A percentile compares a stretch with the other conserved stretches of the same genome.
These are phyloP conservation scores for Actinostola sp. DNA, from an alignment of 92 coral and sea anemone genomes.

Conservation along the genomic window DNA sequence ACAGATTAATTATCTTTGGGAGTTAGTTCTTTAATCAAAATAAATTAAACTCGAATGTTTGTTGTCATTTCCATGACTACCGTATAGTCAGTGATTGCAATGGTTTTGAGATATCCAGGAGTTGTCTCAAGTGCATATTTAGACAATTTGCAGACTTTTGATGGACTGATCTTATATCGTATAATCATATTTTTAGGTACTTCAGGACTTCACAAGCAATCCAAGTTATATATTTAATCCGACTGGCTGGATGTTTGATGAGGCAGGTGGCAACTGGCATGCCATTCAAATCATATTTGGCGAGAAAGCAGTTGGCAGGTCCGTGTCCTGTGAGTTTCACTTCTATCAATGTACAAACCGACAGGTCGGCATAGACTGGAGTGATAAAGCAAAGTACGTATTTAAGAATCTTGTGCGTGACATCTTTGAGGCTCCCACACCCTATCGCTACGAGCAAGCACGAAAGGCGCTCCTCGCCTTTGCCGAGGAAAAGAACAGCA, in stretches of 20 bases:
- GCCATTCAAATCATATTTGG: conserved; percentile 40
- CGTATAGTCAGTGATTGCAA: no score
- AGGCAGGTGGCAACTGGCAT: conserved; percentile 51
- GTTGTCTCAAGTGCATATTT: no score
- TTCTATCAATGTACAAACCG: conserved; percentile 46
- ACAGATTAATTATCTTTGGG: no score
- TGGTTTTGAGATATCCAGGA: no score
- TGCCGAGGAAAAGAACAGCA: conserved; percentile 21
- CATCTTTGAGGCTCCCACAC: conserved; percentile 23
- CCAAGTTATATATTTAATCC: conserved; percentile 19
- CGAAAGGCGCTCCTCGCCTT: conserved; percentile 25
- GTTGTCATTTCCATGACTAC: no score
- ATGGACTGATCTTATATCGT: no score
- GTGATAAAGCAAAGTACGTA: conserved; percentile 34
- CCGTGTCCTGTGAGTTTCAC: conserved; percentile 54
- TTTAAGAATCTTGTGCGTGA: conserved; percentile 29
- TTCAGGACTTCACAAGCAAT: conserved; percentile 17
- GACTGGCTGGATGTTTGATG: conserved; percentile 42
- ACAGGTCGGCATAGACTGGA: conserved; percentile 29
- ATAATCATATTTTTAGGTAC: conserved; percentile 25
- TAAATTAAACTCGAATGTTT: no score
- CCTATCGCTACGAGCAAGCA: conserved; percentile 28
- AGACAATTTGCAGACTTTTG: no score
- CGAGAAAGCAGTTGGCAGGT: conserved; percentile 25
- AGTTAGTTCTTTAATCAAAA: no score